Conservation (phyloP, 2,888 invertebrate genomes). For the Hydraecia micacea region DNA sequence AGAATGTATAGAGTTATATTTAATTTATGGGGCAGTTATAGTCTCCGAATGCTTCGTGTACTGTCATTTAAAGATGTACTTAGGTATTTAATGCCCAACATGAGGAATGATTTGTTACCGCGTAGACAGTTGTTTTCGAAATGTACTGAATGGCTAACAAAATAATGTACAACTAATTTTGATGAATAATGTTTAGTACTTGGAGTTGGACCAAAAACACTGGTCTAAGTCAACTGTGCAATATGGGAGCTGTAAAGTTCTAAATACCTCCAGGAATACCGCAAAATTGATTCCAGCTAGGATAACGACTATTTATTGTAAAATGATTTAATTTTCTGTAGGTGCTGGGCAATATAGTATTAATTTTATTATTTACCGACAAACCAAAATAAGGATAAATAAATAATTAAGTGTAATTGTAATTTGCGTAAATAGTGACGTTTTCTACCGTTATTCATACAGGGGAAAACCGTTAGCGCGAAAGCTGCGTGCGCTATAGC, state of each 20-base stretch:
- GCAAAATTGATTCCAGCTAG: neutral
- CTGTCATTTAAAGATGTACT: constrained; percentile 10
- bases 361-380: constrained; percentile 14
- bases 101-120: neutral
- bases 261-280: neutral
- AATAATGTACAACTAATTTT: constrained; percentile 26
- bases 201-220: constrained; percentile 31
- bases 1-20: neutral
- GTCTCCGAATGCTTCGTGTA: neutral
- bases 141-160: constrained; percentile 9
- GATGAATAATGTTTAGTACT: constrained; percentile 31
- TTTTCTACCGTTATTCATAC: constrained; percentile 76
- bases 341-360: neutral
- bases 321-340: constrained; percentile 9
- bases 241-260: constrained; percentile 7
- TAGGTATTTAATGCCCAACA: neutral
- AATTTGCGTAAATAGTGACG: constrained; percentile 70
- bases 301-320: neutral
- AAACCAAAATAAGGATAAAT: constrained; percentile 56
- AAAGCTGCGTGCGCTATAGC: constrained; percentile 68
- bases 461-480: constrained; percentile 81
- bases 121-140: constrained; percentile 15
- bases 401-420: constrained; percentile 33
- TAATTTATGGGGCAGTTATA: constrained; percentile 1
- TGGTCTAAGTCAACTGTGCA: constrained; percentile 17